Evolutionary conservation across 2,113 vertebrate genomes (phyloP), one percentile per base, ranked within the genome.

Genomic region (Archocentrus centrarchus): DNA sequence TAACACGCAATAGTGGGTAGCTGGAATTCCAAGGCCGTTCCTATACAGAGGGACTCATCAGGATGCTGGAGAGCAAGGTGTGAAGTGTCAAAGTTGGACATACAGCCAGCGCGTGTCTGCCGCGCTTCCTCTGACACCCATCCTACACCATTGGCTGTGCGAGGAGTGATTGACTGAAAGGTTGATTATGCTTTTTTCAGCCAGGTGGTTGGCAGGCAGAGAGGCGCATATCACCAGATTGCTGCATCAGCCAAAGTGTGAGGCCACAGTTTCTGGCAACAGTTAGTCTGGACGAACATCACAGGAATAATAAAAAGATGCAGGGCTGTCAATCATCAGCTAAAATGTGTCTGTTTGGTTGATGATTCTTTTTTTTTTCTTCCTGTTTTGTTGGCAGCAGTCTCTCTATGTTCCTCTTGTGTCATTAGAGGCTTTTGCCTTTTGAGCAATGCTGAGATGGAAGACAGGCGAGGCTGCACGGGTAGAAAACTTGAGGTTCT

Each of bases 191-290:
- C 85, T 55, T 90, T 85, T 91, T 88, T 75, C 84, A 86, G 87
- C 92, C 93, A 95, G 93, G 90, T 94, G 94, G 93, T 92, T 95
- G 93, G 93, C 93, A 93, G 88, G 82, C 87, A 85, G 86, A 89
- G 80, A 85, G 80, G 83, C 87, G 50, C 88, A 81, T 86, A 86
- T 85, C 91, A 89, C 91, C 92, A 92, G 91, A 92, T 86, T 92
- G 92, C 94, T 89, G 92, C 92, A 93, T 94, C 93, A 94, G 93
- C 93, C 93, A 90, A 92, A 86, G 93, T 89, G 93, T 91, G 92
- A 95, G 92, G 89, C 91, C 90, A 87, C 87, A 62, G 75, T 89
- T 85, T 89, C 91, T 93, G 93, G 90, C 91, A 91, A 82, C 75
- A 47, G 66, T 6, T 68, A 53, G 86, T 92, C 93, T 94, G 91